A percentile compares a stretch with the other conserved stretches of the same genome.
Evolutionary conservation across 2,113 vertebrate genomes (phyloP).

Genomic region (Fulmarus glacialis): DNA sequence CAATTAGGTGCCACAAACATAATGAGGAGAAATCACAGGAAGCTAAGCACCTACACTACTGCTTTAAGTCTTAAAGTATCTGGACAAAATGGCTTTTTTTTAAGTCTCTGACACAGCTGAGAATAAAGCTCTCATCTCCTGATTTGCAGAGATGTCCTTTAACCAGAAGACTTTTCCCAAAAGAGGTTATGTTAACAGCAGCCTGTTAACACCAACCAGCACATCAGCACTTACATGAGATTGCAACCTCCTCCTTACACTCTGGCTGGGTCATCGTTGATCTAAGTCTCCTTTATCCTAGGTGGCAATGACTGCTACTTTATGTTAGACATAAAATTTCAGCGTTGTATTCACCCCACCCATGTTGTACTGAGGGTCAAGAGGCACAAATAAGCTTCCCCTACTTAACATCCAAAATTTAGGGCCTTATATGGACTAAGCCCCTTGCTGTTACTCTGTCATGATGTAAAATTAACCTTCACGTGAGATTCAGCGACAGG

Average conservation of each 20-base stretch:
- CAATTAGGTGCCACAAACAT: background rate
- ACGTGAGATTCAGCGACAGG: accelerated
- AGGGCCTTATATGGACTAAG: no score
- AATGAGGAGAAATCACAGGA: background rate
- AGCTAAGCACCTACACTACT: background rate
- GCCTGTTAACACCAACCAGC: background rate
- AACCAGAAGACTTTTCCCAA: background rate
- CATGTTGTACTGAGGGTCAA: background rate
- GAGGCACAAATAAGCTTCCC: background rate
- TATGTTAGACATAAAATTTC: background rate
- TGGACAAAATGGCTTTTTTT: background rate
- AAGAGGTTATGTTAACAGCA: background rate
- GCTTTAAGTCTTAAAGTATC: background rate
- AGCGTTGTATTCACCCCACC: background rate
- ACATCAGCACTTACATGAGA: background rate
- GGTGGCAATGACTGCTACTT: background rate
- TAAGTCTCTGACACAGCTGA: background rate
- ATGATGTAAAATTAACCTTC: background rate
- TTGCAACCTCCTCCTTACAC: background rate
- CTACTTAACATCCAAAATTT: background rate
- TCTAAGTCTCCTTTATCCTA: background rate
- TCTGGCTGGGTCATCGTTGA: background rate
- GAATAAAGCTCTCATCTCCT: background rate
- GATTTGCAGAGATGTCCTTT: background rate
- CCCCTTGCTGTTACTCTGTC: background rate